Evolutionary conservation across 35 echinoderm and acorn worm genomes (phyloP).

Genomic region (Chiridota heheva): DNA sequence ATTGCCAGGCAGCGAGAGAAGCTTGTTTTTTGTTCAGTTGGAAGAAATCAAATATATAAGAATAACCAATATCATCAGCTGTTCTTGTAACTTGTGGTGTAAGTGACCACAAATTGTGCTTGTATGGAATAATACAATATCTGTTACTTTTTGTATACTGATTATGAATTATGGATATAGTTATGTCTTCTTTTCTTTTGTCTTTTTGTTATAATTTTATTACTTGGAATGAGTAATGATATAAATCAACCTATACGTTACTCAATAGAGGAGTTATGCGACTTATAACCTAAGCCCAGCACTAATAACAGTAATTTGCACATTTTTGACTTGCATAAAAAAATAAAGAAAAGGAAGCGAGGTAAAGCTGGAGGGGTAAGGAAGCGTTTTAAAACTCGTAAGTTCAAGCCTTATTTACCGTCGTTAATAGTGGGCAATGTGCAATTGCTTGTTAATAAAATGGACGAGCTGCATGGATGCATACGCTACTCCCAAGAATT

Average conservation of each 20-base stretch:
- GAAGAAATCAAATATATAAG: too few species aligned
- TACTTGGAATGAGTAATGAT: too few species aligned
- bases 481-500: background rate
- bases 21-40: too few species aligned
- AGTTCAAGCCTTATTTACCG: conserved; percentile 43
- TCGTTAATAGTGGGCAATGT: conserved; percentile 43
- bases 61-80: too few species aligned
- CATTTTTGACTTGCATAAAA: conserved; percentile 21
- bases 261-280: background rate
- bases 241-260: conserved; percentile 2
- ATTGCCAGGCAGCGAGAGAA: too few species aligned
- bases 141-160: too few species aligned
- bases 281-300: conserved; percentile 13
- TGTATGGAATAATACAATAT: too few species aligned
- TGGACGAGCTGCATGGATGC: conserved; percentile 27
- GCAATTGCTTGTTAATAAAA: conserved; percentile 53
- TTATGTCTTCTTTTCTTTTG: too few species aligned
- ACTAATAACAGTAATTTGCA: background rate
- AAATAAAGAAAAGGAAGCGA: conserved; percentile 33
- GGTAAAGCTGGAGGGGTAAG: conserved; percentile 35
- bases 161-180: too few species aligned
- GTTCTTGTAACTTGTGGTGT: too few species aligned
- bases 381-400: conserved; percentile 33
- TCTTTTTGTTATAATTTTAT: too few species aligned
- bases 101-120: too few species aligned